A percentile compares a stretch with the other conserved stretches of the same genome.
phyloP scores from a whole-genome alignment of 2,888 invertebrate species.

The Smittia sp. region DNA sequence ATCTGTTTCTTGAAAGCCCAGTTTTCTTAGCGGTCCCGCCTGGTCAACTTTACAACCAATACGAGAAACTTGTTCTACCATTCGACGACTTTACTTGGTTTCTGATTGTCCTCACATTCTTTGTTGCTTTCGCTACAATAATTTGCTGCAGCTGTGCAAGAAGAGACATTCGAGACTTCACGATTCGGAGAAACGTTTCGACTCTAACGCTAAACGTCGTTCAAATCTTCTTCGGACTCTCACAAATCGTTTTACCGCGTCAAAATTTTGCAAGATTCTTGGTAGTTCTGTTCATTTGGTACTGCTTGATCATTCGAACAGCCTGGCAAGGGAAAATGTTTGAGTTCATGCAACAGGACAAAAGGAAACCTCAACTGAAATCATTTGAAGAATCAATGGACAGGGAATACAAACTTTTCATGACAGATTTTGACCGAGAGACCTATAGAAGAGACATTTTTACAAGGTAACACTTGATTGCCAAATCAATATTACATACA shows the following conservation, averaged over 20 bases:
- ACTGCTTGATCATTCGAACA: conserved; percentile 13
- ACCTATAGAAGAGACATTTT: too few relatives aligned
- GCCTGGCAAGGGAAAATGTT: conserved; percentile 23
- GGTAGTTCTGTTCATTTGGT: background rate
- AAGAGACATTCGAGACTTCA: background rate
- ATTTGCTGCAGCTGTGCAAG: background rate
- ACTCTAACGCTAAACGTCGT: background rate
- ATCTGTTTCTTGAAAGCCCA: too few relatives aligned
- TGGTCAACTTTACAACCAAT: background rate
- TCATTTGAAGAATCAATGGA: conserved; percentile 15
- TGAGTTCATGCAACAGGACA: background rate
- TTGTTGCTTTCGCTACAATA: background rate
- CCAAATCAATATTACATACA: too few relatives aligned
- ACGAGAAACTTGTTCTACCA: conserved; percentile 12
- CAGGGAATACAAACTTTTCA: background rate
- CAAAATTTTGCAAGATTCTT: conserved; percentile 22
- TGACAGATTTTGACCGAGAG: too few relatives aligned
- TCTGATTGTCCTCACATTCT: background rate
- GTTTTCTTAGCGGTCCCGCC: too few relatives aligned
- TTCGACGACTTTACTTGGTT: background rate
- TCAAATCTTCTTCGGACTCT: background rate
- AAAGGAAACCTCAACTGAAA: background rate
- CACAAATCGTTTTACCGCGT: background rate
- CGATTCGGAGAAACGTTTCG: background rate
- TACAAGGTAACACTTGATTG: too few relatives aligned